A percentile compares a stretch with the other conserved stretches of the same genome.
These are phyloP conservation scores for Phaenicophaeus curvirostris DNA, from an alignment of 2,797 vertebrate genomes.

Conservation along the genomic window DNA sequence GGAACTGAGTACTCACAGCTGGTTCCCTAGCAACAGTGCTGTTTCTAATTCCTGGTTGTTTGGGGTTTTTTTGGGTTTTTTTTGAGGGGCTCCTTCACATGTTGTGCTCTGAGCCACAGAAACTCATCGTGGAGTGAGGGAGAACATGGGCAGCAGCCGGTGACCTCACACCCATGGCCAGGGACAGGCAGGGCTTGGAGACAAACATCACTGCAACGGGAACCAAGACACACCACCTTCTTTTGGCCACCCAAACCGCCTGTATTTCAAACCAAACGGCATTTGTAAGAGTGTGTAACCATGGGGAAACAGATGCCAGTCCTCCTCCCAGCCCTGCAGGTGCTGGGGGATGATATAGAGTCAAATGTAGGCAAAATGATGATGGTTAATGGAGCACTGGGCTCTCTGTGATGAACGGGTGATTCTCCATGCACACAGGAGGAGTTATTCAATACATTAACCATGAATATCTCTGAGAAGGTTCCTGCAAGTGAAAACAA, in stretches of 20 bases:
- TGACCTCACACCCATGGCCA: fast-evolving
- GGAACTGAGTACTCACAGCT: not conserved
- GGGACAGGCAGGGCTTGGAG: not conserved
- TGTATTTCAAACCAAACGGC: not conserved
- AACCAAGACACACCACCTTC: not conserved
- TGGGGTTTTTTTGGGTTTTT: not conserved
- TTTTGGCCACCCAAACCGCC: not conserved
- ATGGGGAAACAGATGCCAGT: fast-evolving
- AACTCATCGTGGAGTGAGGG: fast-evolving
- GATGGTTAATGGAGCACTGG: not conserved
- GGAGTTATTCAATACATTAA: conserved; percentile 29
- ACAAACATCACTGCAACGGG: fast-evolving
- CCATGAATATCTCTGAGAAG: not conserved
- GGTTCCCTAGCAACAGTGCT: conserved; percentile 63
- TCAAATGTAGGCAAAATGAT: not conserved
- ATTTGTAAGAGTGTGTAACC: not conserved
- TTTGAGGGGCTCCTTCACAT: not conserved
- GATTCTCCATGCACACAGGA: not conserved
- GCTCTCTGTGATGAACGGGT: not conserved
- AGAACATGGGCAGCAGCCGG: not conserved
- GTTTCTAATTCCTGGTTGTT: not conserved
- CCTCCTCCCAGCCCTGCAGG: not conserved
- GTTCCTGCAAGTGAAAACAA: conserved; percentile 31
- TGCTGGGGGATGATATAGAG: not conserved
- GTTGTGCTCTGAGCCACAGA: not conserved